Evolutionary conservation across 2,113 vertebrate genomes (phyloP), one percentile per base, ranked within the genome.

Genomic region (Cervus canadensis): DNA sequence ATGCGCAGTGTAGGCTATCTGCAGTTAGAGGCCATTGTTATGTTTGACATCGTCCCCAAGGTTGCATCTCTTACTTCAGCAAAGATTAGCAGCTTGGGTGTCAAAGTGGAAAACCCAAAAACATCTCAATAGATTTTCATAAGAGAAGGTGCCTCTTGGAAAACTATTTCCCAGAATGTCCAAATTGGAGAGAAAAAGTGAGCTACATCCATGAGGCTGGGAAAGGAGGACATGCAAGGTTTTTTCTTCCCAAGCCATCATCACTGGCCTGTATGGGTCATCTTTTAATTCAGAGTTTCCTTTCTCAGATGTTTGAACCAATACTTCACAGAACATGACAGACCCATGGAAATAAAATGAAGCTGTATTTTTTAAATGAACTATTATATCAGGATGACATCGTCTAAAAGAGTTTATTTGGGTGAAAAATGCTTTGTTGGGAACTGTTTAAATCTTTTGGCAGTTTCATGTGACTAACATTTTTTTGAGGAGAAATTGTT

Each of bases 401-500:
- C 28, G 4, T 84, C 62, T 79, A 36, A 88, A 60, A 94, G 56
- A 71, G 28, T 71, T 91, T 76, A 79, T 60, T 48, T 84, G 17
- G 54, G 21, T 87, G 30, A 40, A 93, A 97, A 88, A 79, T 48
- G 56, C 59, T 95, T 79, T 30, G 57, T 56, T 88, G 54, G 28
- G 10, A 33, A 13, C 56, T 67, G 16, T 36, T 96, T 82, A 96
- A 90, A 96, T 93, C 81, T 95, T 92, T 45, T 62, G 74, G 45
- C 26, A 96, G 79, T 82, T 93, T 87, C 91, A 36, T 56, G 23
- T 87, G n/a, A 89, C 71, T 89, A 84, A 91, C 57, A 89, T 52
- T 79, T 50, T 95, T 92, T 78, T 93, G 17, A 96, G 74, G 30
- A 91, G 52, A 96, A 97, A 71, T 30, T 88, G 7, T 59, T 71